Evolutionary conservation across 1,140 invertebrate species (phyloP).

Genomic region (Saccostrea glomerata): DNA sequence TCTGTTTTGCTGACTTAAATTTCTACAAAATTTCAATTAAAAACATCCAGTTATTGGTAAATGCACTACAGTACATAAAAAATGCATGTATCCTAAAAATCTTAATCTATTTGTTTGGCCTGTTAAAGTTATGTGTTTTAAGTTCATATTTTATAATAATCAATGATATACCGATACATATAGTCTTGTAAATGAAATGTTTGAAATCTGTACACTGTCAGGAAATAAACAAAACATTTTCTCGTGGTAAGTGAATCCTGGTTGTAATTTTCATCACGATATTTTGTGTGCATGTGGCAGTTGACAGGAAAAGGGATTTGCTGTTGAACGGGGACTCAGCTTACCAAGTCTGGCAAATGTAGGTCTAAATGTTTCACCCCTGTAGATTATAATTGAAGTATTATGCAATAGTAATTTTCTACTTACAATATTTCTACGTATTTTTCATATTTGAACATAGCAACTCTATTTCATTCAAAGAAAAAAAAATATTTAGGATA

Average conservation of each 20-base stretch:
- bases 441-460: no score
- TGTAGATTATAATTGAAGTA: not conserved
- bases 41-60: not conserved
- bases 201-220: no score
- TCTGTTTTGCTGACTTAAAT: not conserved
- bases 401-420: not conserved
- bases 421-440: no score
- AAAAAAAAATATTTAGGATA: no score
- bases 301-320: not conserved
- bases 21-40: not conserved
- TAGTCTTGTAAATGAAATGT: no score
- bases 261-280: no score
- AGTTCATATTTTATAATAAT: no score
- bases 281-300: conserved; percentile 8
- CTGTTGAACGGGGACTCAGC: conserved; percentile 15
- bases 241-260: no score
- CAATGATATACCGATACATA: no score
- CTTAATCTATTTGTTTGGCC: not conserved
- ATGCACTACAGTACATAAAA: not conserved
- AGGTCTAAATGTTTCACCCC: conserved; percentile 48
- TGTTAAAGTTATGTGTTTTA: not conserved
- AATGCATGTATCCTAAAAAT: no score
- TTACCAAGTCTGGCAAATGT: conserved; percentile 31
- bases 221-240: no score
- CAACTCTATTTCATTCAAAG: no score